Evolutionary conservation across 2,797 vertebrate species (phyloP).

Genomic region (Sorex maritimensis): DNA sequence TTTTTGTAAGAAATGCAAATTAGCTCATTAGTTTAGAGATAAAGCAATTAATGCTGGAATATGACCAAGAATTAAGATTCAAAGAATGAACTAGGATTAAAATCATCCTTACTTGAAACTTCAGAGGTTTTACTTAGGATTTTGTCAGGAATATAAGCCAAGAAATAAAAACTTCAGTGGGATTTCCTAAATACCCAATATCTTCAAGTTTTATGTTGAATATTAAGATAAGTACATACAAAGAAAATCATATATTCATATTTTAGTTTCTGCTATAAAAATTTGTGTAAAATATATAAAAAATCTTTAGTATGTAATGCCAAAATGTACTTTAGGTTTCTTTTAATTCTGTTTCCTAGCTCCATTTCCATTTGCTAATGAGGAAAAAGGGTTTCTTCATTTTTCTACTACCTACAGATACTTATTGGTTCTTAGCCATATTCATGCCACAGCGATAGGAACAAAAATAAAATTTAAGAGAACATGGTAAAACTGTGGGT

Average conservation of each 20-base stretch:
- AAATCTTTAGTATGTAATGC: not conserved
- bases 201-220: constrained; percentile 21
- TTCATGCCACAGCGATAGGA: not conserved
- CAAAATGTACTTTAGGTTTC: not conserved
- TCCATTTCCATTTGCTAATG: accelerated
- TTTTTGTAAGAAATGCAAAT: constrained; percentile 86
- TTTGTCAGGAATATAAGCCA: constrained; percentile 40
- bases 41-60: constrained; percentile 82
- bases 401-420: not conserved
- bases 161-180: not conserved
- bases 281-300: not conserved
- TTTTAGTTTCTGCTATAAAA: not conserved
- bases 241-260: not conserved
- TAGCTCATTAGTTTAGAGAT: constrained; percentile 87
- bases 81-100: constrained; percentile 78
- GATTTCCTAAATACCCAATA: not conserved
- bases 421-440: not conserved
- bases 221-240: constrained; percentile 15
- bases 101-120: constrained; percentile 78
- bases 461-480: not conserved
- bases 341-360: not conserved
- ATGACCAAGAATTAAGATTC: constrained; percentile 82
- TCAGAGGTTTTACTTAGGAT: constrained; percentile 60
- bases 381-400: not conserved
- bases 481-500: not conserved